Conservation (phyloP, 2,797 vertebrate genomes). For the Hoplostethus mediterraneus region DNA sequence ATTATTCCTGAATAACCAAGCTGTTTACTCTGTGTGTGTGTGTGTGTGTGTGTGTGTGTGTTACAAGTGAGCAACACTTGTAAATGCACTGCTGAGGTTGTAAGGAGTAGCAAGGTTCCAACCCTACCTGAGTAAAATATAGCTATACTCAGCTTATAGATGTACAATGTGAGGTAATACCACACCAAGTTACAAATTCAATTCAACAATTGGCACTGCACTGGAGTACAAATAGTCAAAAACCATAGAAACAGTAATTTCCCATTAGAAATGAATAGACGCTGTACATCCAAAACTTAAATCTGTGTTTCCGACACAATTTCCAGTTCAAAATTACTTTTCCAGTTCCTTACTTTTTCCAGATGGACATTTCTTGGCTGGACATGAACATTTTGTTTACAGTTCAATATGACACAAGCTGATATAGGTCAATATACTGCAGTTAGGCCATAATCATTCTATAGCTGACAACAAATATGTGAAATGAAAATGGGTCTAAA, state of each 20-base stretch:
- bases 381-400: too few species aligned
- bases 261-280: neutral
- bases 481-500: neutral
- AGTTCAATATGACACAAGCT: too few species aligned
- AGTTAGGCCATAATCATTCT: too few species aligned
- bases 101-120: neutral
- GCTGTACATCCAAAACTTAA: neutral
- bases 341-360: neutral
- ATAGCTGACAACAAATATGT: too few species aligned
- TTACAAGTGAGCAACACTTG: too few species aligned
- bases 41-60: neutral
- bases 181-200: too few species aligned
- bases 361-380: too few species aligned
- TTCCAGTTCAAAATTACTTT: neutral
- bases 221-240: neutral
- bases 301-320: neutral
- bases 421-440: too few species aligned
- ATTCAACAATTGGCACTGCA: neutral
- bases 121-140: neutral
- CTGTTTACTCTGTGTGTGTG: neutral
- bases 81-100: too few species aligned
- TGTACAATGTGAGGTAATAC: too few species aligned
- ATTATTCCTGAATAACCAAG: conserved; percentile 36
- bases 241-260: neutral
- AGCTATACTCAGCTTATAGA: neutral